Conservation (phyloP, 2,797 vertebrate genomes). For the Bradypodion pumilum region DNA sequence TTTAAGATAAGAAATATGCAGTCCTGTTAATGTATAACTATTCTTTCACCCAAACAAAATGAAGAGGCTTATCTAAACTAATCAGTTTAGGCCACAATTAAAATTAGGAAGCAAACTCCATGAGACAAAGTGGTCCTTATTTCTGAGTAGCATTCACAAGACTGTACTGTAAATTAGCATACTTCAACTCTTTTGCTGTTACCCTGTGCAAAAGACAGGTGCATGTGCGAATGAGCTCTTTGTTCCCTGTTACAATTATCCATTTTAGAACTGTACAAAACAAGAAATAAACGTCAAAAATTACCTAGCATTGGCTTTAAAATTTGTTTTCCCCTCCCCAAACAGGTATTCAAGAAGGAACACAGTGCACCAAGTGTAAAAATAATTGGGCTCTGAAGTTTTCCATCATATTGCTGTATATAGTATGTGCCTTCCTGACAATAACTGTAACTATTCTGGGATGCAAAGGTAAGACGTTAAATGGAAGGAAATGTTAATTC, state of each 20-base stretch:
- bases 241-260: slow-evolving; percentile 36
- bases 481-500: slow-evolving; percentile 4
- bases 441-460: slow-evolving; percentile 93
- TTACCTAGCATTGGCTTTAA: slow-evolving; percentile 39
- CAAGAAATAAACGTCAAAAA: slow-evolving; percentile 11
- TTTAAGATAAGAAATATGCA: no score
- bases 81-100: no score
- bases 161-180: background rate
- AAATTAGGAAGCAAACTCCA: background rate
- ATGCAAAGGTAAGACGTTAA: slow-evolving; percentile 87
- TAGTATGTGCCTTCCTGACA: slow-evolving; percentile 90
- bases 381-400: slow-evolving; percentile 96
- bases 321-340: slow-evolving; percentile 62
- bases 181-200: background rate
- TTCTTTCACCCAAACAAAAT: no score
- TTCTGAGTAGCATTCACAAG: background rate
- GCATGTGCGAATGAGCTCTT: background rate
- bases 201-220: background rate
- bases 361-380: slow-evolving; percentile 96
- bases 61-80: no score
- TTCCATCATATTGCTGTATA: slow-evolving; percentile 91
- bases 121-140: background rate
- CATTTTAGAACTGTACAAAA: slow-evolving; percentile 22
- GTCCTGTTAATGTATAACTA: no score
- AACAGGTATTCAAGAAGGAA: slow-evolving; percentile 97